These are phyloP conservation scores for Strigamia maritima DNA, from an alignment of 2,888 invertebrate species.

Conservation along the genomic window DNA sequence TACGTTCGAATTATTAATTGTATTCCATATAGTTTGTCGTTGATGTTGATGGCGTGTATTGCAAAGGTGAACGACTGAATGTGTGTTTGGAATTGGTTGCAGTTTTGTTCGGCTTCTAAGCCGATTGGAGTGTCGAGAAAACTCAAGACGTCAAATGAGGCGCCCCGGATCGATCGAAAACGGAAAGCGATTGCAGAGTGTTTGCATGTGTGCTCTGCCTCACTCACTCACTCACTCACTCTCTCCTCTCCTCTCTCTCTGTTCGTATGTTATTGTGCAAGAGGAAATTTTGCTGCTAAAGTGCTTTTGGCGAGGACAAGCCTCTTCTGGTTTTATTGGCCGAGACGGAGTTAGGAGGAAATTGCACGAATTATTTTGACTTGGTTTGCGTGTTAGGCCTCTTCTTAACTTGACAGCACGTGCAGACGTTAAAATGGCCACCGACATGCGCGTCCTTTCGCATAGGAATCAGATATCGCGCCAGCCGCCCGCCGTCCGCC, in stretches of 20 bases:
- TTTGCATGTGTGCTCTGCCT: constrained; percentile 8
- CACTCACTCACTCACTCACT: not conserved
- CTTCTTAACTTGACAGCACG: constrained; percentile 9
- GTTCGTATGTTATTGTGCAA: constrained; percentile 11
- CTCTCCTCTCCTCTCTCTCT: not conserved
- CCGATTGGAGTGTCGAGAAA: not conserved
- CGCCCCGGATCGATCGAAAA: not conserved
- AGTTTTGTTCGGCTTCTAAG: not conserved
- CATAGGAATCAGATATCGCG: not conserved
- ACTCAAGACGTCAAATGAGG: not conserved
- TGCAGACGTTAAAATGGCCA: not conserved
- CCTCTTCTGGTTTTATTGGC: constrained; percentile 19
- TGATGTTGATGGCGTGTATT: not conserved
- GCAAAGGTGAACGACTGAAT: not conserved
- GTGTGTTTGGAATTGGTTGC: constrained; percentile 1
- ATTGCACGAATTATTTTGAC: constrained; percentile 28
- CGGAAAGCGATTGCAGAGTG: constrained; percentile 1
- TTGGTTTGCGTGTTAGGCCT: constrained; percentile 19
- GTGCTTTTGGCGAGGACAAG: constrained; percentile 26
- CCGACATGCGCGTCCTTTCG: not conserved
- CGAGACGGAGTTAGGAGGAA: constrained; percentile 23
- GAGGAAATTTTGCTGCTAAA: constrained; percentile 21
- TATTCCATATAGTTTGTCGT: not conserved
- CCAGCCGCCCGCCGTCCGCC: too few species aligned
- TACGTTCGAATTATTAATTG: too few species aligned